These are phyloP conservation scores for Amblyopsis rosae DNA, from an alignment of 2,113 vertebrate genomes.

Conservation along the genomic window DNA sequence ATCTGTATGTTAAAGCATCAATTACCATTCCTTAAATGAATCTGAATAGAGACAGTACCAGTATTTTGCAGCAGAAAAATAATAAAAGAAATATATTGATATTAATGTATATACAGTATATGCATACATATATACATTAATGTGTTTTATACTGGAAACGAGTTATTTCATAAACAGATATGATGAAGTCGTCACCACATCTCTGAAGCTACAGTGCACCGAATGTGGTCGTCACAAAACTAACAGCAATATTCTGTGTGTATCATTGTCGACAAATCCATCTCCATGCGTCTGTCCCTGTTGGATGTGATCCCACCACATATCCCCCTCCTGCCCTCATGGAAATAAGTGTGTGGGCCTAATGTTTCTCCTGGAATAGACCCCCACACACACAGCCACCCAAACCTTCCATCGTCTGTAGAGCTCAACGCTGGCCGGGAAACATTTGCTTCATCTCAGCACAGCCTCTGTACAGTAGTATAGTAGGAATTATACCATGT, in stretches of 20 bases:
- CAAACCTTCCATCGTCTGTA: constrained; percentile 8
- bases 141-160: constrained; percentile 58
- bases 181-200: constrained; percentile 38
- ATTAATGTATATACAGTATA: neutral
- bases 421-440: constrained; percentile 35
- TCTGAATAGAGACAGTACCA: constrained; percentile 50
- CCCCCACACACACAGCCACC: neutral
- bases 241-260: constrained; percentile 71
- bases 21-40: constrained; percentile 40
- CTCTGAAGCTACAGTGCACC: constrained; percentile 54
- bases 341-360: neutral
- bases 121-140: constrained; percentile 14
- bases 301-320: neutral
- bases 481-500: constrained; percentile 47
- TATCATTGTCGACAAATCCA: constrained; percentile 42
- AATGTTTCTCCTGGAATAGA: neutral
- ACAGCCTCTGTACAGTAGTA: constrained; percentile 64
- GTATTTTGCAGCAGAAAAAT: constrained; percentile 57
- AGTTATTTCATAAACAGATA: constrained; percentile 13
- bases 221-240: constrained; percentile 66
- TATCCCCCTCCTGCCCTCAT: neutral
- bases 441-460: constrained; percentile 67
- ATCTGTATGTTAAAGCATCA: constrained; percentile 57
- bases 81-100: neutral
- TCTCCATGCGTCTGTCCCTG: constrained; percentile 29